These are phyloP conservation scores for Beris chalybata DNA, from an alignment of 2,888 invertebrate species.

Conservation along the genomic window DNA sequence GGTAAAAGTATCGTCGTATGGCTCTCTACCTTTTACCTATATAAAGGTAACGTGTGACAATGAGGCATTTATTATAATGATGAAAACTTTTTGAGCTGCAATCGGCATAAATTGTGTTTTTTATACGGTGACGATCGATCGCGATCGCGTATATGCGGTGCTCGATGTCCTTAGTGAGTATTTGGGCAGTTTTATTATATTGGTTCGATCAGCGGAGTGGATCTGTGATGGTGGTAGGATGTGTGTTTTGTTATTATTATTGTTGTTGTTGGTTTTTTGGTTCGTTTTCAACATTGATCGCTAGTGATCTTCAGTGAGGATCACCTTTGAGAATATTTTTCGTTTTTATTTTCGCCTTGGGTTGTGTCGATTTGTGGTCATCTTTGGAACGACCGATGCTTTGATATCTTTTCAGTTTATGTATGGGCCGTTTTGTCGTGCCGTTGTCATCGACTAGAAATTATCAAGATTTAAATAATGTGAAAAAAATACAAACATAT, in stretches of 20 bases:
- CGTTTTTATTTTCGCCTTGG: not conserved
- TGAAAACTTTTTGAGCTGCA: slow-evolving; percentile 35
- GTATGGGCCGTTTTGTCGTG: slow-evolving; percentile 32
- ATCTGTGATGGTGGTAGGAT: no score
- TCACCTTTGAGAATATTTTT: not conserved
- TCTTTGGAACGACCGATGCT: not conserved
- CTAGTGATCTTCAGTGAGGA: no score
- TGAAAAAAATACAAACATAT: not conserved
- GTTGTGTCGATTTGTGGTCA: no score
- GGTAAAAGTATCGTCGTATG: not conserved
- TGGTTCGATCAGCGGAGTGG: no score
- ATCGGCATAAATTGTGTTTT: slow-evolving; percentile 33
- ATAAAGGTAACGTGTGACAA: slow-evolving; percentile 34
- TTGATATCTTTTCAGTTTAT: slow-evolving; percentile 2
- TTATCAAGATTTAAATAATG: slow-evolving; percentile 36
- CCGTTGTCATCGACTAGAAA: slow-evolving; percentile 34
- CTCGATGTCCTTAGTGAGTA: not conserved
- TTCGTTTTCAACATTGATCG: not conserved
- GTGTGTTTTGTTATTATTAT: not conserved
- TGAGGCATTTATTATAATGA: slow-evolving; percentile 38
- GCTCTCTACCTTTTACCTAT: not conserved
- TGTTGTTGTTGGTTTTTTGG: not conserved
- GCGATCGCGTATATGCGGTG: not conserved
- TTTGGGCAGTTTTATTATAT: not conserved
- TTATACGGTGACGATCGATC: not conserved